phyloP scores from a whole-genome alignment of 2,888 invertebrate species.

The Lysandra bellargus region DNA sequence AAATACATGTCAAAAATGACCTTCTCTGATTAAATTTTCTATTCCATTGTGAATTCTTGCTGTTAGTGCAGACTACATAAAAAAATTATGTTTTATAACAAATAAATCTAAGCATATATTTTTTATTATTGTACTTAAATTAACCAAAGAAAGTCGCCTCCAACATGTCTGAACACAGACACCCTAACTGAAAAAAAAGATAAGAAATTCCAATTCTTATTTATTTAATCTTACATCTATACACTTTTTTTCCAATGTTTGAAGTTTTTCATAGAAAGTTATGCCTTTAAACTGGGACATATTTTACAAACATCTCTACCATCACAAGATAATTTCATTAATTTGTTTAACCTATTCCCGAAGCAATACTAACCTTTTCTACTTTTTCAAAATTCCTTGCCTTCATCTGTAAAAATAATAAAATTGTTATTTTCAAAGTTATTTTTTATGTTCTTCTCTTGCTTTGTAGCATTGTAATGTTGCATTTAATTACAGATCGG shows the following conservation, averaged over 20 bases:
- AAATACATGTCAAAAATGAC: constrained; percentile 73
- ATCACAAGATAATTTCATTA: constrained; percentile 45
- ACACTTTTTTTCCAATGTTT: constrained; percentile 39
- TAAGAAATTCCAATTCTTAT: constrained; percentile 50
- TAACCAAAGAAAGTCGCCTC: constrained; percentile 68
- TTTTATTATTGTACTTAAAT: constrained; percentile 15
- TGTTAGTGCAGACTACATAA: neutral
- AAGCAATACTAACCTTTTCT: constrained; percentile 92
- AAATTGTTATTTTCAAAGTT: constrained; percentile 26
- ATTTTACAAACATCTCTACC: constrained; percentile 36
- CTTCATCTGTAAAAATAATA: constrained; percentile 90
- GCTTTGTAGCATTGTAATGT: neutral
- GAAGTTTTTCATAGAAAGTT: constrained; percentile 2
- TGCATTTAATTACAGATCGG: neutral
- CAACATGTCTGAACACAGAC: constrained; percentile 75
- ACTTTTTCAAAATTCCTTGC: constrained; percentile 98
- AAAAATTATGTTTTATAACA: too few species aligned
- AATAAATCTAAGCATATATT: too few species aligned
- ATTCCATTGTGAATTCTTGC: neutral
- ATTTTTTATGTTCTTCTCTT: too few species aligned
- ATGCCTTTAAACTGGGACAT: constrained; percentile 48
- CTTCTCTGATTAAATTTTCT: constrained; percentile 53
- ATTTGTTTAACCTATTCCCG: constrained; percentile 34
- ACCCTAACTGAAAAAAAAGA: constrained; percentile 75
- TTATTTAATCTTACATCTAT: constrained; percentile 62